Evolutionary conservation across 1,140 invertebrate species (phyloP), one percentile per base, ranked within the genome.

Genomic region (Achatina immaculata): DNA sequence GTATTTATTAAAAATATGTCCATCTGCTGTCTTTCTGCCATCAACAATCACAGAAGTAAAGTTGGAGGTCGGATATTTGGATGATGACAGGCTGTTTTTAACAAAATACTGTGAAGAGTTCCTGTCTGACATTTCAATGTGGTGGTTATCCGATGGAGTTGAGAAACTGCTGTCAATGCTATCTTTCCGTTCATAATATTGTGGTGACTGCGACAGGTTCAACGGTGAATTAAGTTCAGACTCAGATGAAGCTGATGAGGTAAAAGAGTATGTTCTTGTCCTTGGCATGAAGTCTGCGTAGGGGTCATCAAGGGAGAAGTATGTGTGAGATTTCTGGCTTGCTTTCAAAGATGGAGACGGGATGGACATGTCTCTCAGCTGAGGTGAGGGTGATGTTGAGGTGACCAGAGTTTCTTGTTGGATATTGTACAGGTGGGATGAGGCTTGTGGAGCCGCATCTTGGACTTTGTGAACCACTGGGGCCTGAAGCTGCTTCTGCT

Each of bases 131-230:
- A 58, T 9, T n/a, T 58, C 11, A n/a, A n/a, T 21, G 24, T 21
- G 24, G 55, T 58, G 7, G 24, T n/a, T n/a, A 58, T n/a, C 24
- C 4, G n/a, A 4, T 34, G 36, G 28, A n/a, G 9, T 79, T 11
- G 40, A n/a, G 65, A 43, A 72, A 16, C 43, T 72, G 69, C 14
- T 43, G 45, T n/a, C n/a, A n/a, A n/a, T 62, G 51, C 11, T 40
- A 1, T 65, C 55, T 58, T 58, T 75, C 21, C 24, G 55, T 45
- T 75, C 73, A 36, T 75, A 78, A 38, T 28, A 78, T 4, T 51
- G 38, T 4, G 77, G 77, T 6, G 77, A 79, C 31, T 79, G 77
- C n/a, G 77, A 79, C 7, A 79, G 66, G 45, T 79, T 79, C 7
- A 79, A 43, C 3, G 77, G 77, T 4, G 77, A 79, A 1, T n/a